Evolutionary conservation across 2,797 vertebrate species (phyloP).

Genomic region (Channa striata): DNA sequence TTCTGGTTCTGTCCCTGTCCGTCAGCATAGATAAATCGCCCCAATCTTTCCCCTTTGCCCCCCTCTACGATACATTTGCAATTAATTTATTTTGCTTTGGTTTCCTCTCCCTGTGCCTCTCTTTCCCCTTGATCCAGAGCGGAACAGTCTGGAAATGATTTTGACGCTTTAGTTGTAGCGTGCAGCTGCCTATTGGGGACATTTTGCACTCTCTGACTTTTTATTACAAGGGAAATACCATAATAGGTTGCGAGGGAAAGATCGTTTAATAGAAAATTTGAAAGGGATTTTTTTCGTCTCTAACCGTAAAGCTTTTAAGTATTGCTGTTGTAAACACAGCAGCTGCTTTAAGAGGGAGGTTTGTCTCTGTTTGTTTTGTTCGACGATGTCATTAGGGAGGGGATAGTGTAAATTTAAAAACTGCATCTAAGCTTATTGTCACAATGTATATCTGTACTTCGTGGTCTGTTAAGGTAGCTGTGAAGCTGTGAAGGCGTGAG

Average conservation of each 20-base stretch:
- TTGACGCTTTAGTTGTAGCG: constrained; percentile 77
- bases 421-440: neutral
- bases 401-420: constrained; percentile 22
- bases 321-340: constrained; percentile 56
- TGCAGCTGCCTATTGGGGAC: constrained; percentile 78
- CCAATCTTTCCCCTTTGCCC: constrained; percentile 53
- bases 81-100: constrained; percentile 82
- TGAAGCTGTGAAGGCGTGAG: constrained; percentile 50
- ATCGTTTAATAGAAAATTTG: constrained; percentile 53
- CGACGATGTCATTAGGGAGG: constrained; percentile 54
- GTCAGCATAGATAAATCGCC: constrained; percentile 62
- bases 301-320: constrained; percentile 62
- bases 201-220: constrained; percentile 79
- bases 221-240: constrained; percentile 69
- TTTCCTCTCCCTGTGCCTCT: constrained; percentile 66
- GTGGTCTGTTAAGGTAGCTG: constrained; percentile 41
- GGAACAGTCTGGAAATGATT: constrained; percentile 82
- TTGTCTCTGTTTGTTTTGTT: constrained; percentile 48
- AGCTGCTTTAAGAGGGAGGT: constrained; percentile 48
- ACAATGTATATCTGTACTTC: constrained; percentile 25
- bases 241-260: constrained; percentile 50
- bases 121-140: constrained; percentile 75
- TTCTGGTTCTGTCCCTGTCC: constrained; percentile 40
- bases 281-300: constrained; percentile 44
- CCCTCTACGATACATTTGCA: constrained; percentile 80